Conservation (phyloP, 2,888 invertebrate species). For the Hecatera dysodea region DNA sequence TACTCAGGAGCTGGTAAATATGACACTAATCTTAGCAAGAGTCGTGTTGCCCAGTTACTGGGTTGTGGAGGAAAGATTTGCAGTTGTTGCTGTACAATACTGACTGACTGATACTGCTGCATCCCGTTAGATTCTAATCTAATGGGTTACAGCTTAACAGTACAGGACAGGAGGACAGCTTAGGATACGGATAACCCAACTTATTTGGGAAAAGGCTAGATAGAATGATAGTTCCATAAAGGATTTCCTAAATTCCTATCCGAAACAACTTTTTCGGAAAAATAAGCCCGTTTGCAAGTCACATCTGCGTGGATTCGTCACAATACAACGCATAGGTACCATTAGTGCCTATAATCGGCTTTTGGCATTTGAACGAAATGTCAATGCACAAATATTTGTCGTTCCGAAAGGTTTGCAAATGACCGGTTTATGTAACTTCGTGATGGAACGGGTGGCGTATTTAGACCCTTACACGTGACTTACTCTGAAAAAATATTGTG, state of each 20-base stretch:
- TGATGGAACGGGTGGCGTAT: not conserved
- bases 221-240: not conserved
- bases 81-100: no score
- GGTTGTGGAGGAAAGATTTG: no score
- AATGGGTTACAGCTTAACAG: no score
- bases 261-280: not conserved
- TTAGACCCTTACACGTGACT: not conserved
- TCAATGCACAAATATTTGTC: slow-evolving; percentile 22
- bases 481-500: not conserved
- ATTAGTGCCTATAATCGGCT: slow-evolving; percentile 18
- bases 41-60: no score
- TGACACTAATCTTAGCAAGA: no score
- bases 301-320: slow-evolving; percentile 32
- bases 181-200: no score
- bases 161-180: no score
- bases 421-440: slow-evolving; percentile 25
- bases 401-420: slow-evolving; percentile 10
- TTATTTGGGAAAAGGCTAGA: not conserved
- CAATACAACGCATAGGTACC: slow-evolving; percentile 21
- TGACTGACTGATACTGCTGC: no score
- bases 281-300: slow-evolving; percentile 12
- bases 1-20: no score
- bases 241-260: not conserved
- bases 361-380: slow-evolving; percentile 41
- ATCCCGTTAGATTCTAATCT: no score